phyloP scores from a whole-genome alignment of 2,888 invertebrate genomes.

The Allygus modestus region DNA sequence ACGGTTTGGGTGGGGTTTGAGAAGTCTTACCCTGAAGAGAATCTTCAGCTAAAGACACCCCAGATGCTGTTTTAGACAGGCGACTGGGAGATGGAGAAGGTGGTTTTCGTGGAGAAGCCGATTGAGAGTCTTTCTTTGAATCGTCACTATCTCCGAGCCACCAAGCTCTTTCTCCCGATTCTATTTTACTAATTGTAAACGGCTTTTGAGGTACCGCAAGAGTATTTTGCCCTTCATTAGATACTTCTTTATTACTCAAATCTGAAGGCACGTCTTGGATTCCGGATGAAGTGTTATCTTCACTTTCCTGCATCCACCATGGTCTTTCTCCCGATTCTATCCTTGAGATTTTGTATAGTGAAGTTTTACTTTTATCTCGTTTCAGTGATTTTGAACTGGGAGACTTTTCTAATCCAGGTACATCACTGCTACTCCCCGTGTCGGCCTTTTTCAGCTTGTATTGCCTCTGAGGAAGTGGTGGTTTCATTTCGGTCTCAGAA shows the following conservation, averaged over 20 bases:
- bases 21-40: not conserved
- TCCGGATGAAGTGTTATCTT: conserved; percentile 31
- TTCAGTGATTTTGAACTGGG: conserved; percentile 58
- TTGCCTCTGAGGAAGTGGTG: conserved; percentile 48
- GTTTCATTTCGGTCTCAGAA: conserved; percentile 48
- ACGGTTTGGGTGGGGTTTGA: conserved; percentile 15
- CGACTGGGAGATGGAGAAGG: conserved; percentile 10
- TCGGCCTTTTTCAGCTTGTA: conserved; percentile 61
- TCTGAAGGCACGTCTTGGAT: conserved; percentile 16
- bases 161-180: conserved; percentile 66
- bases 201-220: conserved; percentile 67
- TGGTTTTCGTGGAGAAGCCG: not conserved
- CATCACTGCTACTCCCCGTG: conserved; percentile 69
- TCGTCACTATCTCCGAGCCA: conserved; percentile 71
- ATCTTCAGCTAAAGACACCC: conserved; percentile 8
- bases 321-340: conserved; percentile 78
- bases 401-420: conserved; percentile 69
- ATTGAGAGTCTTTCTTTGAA: conserved; percentile 69
- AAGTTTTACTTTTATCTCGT: conserved; percentile 36
- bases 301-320: conserved; percentile 75
- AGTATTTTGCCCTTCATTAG: not conserved
- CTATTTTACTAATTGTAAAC: conserved; percentile 65
- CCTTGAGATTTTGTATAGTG: conserved; percentile 76
- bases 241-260: not conserved
- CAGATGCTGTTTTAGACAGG: conserved; percentile 5